Evolutionary conservation across 2,113 vertebrate species (phyloP).

Genomic region (Tetrao urogallus): DNA sequence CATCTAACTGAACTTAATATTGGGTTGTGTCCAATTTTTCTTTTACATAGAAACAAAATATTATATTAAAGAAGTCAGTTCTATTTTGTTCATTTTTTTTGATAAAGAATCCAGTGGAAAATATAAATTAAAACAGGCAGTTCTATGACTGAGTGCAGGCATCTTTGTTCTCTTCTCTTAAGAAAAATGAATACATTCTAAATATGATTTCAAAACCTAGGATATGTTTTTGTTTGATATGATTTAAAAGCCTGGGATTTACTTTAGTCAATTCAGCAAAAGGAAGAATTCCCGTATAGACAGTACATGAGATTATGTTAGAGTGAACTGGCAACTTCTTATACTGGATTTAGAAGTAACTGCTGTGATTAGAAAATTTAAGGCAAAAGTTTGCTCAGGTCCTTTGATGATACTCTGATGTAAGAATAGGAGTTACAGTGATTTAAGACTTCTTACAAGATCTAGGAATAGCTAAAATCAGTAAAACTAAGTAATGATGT

Average conservation of each 20-base stretch:
- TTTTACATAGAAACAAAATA: neutral
- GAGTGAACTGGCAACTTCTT: neutral
- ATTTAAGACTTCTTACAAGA: neutral
- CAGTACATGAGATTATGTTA: neutral
- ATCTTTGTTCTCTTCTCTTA: neutral
- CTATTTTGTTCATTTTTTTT: neutral
- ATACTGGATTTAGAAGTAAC: neutral
- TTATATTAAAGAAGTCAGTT: neutral
- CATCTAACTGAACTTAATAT: neutral
- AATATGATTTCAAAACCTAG: neutral
- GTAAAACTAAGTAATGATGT: slow-evolving; percentile 3
- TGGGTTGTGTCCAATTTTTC: neutral
- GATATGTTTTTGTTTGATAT: neutral
- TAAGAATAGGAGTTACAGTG: neutral
- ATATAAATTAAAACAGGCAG: neutral
- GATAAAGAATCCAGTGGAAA: neutral
- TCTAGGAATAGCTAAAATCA: neutral
- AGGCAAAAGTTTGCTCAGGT: neutral
- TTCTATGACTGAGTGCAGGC: neutral
- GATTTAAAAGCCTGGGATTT: neutral
- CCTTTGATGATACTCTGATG: neutral
- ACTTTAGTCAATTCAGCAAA: neutral
- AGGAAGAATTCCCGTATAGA: neutral
- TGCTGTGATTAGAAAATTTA: neutral
- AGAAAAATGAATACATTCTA: neutral